Percentiles rank a stretch among this genome's conserved stretches.
Conservation (phyloP, 2,797 vertebrate genomes). For the Arnoldichthys spilopterus region DNA sequence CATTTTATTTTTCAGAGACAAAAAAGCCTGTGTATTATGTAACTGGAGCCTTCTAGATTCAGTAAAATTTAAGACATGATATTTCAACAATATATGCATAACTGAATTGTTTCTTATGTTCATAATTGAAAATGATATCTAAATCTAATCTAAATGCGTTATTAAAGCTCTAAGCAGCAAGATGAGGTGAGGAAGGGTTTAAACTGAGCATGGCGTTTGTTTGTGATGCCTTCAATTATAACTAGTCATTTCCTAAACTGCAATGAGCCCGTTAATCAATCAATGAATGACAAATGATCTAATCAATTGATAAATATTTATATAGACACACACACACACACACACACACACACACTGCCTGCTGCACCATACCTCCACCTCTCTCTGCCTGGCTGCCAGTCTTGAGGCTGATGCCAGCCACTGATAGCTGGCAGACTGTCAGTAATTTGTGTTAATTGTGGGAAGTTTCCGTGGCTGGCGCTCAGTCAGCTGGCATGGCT, state of each 20-base stretch:
- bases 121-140: no score
- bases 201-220: neutral
- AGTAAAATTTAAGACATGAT: no score
- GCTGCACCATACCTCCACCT: conserved; percentile 35
- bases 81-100: no score
- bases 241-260: conserved; percentile 4
- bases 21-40: no score
- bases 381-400: conserved; percentile 48
- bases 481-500: conserved; percentile 53
- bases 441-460: conserved; percentile 63
- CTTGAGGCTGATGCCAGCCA: conserved; percentile 53
- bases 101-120: no score
- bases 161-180: no score
- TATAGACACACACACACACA: conserved; percentile 31
- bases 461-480: conserved; percentile 56
- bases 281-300: neutral
- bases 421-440: conserved; percentile 59
- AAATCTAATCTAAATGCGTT: no score
- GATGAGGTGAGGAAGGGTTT: no score
- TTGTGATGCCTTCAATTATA: conserved; percentile 1
- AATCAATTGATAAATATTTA: conserved; percentile 8
- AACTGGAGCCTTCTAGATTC: no score
- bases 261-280: neutral
- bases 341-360: conserved; percentile 36
- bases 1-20: no score